Evolutionary conservation across 2,797 vertebrate species (phyloP).

Genomic region (Spinibarbus caldwelli): DNA sequence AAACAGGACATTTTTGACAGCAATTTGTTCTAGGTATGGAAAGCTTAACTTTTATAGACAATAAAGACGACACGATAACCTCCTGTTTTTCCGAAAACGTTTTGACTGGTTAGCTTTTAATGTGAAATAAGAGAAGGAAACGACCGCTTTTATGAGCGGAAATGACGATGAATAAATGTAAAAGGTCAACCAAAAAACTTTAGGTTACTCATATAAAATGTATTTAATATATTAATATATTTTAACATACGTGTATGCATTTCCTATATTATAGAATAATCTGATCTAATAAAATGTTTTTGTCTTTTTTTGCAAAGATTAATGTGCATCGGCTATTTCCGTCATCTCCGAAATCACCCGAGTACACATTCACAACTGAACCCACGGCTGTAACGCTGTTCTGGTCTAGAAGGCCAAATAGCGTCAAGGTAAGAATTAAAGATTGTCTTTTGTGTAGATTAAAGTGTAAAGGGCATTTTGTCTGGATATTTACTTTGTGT

Average conservation of each 20-base stretch:
- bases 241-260: rapidly evolving
- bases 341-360: constrained; percentile 59
- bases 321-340: constrained; percentile 52
- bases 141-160: constrained; percentile 1
- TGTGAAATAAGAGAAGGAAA: neutral
- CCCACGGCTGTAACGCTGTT: constrained; percentile 71
- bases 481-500: neutral
- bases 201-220: neutral
- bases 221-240: neutral
- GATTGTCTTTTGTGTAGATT: neutral
- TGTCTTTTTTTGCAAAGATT: neutral
- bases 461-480: neutral
- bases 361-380: constrained; percentile 55
- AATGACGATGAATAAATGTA: constrained; percentile 3
- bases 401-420: constrained; percentile 86
- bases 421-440: constrained; percentile 76
- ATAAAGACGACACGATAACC: neutral
- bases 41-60: neutral
- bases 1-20: neutral
- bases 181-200: constrained; percentile 19
- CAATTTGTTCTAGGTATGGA: neutral
- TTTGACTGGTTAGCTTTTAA: neutral
- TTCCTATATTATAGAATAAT: neutral
- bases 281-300: neutral
- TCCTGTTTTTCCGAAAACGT: neutral